These are phyloP conservation scores for Eulemur coronatus DNA, from an alignment of 2,797 vertebrate genomes.

Conservation along the genomic window DNA sequence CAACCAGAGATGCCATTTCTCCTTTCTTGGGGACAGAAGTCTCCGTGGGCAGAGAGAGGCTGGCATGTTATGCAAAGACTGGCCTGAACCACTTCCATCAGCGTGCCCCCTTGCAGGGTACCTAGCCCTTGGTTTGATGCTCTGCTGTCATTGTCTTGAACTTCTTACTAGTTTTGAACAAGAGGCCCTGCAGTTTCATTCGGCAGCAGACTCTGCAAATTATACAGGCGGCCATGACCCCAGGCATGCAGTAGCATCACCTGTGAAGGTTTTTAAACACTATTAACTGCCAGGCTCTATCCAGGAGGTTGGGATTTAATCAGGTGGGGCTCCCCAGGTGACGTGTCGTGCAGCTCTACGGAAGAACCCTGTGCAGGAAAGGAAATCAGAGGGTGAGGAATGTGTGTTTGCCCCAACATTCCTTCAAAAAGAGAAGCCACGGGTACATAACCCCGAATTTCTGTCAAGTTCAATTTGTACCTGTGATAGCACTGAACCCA, in stretches of 20 bases:
- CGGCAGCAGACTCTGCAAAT: not conserved
- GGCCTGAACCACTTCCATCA: fast-evolving
- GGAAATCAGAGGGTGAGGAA: not conserved
- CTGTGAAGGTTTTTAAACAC: not conserved
- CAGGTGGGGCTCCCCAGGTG: not conserved
- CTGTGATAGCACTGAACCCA: fast-evolving
- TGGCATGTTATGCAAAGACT: fast-evolving
- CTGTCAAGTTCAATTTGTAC: fast-evolving
- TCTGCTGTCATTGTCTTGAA: not conserved
- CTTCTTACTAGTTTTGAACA: not conserved
- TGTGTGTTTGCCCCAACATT: fast-evolving
- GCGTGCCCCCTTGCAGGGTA: not conserved
- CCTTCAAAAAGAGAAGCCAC: not conserved
- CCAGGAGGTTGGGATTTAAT: not conserved
- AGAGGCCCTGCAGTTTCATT: not conserved
- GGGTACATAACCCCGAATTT: no score
- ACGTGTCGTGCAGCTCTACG: fast-evolving
- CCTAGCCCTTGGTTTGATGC: not conserved
- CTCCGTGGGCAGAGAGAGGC: not conserved
- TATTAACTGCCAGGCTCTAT: not conserved
- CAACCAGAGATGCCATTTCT: not conserved
- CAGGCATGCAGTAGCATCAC: not conserved
- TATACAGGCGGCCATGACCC: not conserved
- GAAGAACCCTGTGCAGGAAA: not conserved
- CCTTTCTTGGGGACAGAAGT: not conserved